Evolutionary conservation across 2,888 invertebrate genomes (phyloP).

Genomic region (Eristalis arbustorum): DNA sequence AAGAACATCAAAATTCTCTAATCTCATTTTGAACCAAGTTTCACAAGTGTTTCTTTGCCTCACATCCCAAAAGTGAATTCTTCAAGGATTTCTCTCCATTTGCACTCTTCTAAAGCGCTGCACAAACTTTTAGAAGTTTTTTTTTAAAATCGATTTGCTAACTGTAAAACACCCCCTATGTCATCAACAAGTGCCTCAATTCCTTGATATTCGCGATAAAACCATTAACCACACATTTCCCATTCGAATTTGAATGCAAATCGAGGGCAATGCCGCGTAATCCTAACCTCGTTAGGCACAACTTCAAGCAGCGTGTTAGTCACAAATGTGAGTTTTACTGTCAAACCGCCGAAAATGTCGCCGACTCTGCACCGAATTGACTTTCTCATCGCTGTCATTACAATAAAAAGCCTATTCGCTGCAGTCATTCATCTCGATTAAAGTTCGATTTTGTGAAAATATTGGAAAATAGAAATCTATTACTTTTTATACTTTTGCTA

Average conservation of each 20-base stretch:
- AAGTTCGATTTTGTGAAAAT: slow-evolving; percentile 46
- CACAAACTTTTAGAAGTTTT: too few relatives aligned
- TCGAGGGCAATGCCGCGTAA: slow-evolving; percentile 13
- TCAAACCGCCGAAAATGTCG: not conserved
- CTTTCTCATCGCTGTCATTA: slow-evolving; percentile 50
- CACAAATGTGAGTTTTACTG: slow-evolving; percentile 54
- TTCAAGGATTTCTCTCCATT: too few relatives aligned
- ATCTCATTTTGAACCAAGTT: too few relatives aligned
- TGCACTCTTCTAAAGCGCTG: too few relatives aligned
- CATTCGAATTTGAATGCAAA: slow-evolving; percentile 37
- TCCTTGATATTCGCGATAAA: not conserved
- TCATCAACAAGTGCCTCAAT: not conserved
- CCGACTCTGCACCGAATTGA: not conserved
- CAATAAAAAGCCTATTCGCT: slow-evolving; percentile 42
- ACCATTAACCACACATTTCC: slow-evolving; percentile 27
- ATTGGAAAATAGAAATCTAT: not conserved
- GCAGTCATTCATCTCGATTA: slow-evolving; percentile 63
- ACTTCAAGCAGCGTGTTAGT: slow-evolving; percentile 45
- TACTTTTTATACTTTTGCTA: not conserved
- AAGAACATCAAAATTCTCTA: too few relatives aligned
- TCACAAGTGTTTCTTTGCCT: too few relatives aligned
- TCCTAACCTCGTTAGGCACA: slow-evolving; percentile 50
- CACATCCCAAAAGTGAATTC: too few relatives aligned
- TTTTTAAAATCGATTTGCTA: too few relatives aligned
- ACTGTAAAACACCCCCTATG: not conserved